Evolutionary conservation across 2,797 vertebrate species (phyloP), one percentile per base, ranked within the genome.

Genomic region (Cyclopterus lumpus): DNA sequence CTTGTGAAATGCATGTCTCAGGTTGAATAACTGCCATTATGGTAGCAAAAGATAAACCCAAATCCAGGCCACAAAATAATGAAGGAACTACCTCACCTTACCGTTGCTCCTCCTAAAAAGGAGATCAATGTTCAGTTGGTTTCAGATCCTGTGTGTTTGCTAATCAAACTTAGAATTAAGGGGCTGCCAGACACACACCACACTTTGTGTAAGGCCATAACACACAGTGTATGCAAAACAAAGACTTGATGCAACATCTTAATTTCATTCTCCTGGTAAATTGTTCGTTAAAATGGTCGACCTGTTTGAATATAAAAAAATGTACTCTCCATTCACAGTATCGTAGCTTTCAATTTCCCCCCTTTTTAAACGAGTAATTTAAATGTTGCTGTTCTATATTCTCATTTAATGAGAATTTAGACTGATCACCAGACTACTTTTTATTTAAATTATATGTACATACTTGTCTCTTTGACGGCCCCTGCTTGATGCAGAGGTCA

Each of bases 381-480:
- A 34, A 54, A 22, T 69, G 28, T 66, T 68, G 22, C 55, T 76
- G 72, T 64, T 79, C 30, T 53, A 40, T 10, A 69, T 88, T 92
- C 88, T 89, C 87, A 88, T 77, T 77, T 82, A 44, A 77, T 91
- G 88, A 90, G 91, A 83, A 88, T 83, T 63, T 46, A 53, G 49
- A 77, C 62, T 40, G 28, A 57, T 74, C 16, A 36, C 20, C 58
- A 30, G 28, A 74, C 48, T 72, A 54, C 48, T 75, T 49, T 3
- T 49, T 3, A 42, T 54, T 63, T 2, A 58, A 38, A 63, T n/a
- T 2, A 36, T 12, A 32, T 58, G 55, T 62, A 71, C 34, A 65
- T 24, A 67, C 70, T 8, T 65, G 54, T 79, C 79, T 74, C 69
- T 76, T 26, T 81, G 81, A 81, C 81, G 72, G 69, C 55, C 36